phyloP scores from a whole-genome alignment of 1,140 invertebrate species.

The Calephelis virginiensis region DNA sequence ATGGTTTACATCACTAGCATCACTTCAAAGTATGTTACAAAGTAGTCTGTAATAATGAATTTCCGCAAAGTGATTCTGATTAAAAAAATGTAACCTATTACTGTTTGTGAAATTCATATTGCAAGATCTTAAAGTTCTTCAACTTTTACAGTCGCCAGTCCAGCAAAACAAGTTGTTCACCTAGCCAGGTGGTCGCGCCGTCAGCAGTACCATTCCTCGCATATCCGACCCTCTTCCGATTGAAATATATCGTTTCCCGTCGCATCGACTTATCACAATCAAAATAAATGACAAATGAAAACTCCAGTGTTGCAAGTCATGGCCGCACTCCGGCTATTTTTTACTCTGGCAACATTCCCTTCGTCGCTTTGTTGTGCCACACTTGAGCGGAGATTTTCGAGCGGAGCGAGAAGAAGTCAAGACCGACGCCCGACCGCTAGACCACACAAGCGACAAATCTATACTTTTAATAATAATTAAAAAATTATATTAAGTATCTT shows the following conservation, averaged over 20 bases:
- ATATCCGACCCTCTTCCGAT: slow-evolving; percentile 64
- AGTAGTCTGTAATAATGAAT: no score
- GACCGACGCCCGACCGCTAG: no score
- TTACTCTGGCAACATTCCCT: slow-evolving; percentile 57
- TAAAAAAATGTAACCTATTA: no score
- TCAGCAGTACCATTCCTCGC: slow-evolving; percentile 29
- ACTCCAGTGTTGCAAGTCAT: slow-evolving; percentile 74
- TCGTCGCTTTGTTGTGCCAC: slow-evolving; percentile 59
- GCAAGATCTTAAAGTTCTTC: no score
- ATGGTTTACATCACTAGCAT: no score
- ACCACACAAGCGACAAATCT: no score
- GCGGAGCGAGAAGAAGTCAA: no score
- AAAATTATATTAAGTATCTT: no score
- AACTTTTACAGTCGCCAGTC: background rate
- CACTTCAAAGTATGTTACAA: no score
- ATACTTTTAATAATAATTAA: no score
- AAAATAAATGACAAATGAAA: slow-evolving; percentile 79
- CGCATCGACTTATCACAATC: slow-evolving; percentile 75
- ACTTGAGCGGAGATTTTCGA: slow-evolving; percentile 59
- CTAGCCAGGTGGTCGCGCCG: slow-evolving; percentile 38
- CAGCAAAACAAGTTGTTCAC: slow-evolving; percentile 4
- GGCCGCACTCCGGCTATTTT: slow-evolving; percentile 50
- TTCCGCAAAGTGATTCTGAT: no score
- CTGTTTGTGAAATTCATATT: no score
- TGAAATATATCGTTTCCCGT: slow-evolving; percentile 73